phyloP scores from a whole-genome alignment of 2,797 vertebrate genomes.

The Schizopygopsis pylzovi region DNA sequence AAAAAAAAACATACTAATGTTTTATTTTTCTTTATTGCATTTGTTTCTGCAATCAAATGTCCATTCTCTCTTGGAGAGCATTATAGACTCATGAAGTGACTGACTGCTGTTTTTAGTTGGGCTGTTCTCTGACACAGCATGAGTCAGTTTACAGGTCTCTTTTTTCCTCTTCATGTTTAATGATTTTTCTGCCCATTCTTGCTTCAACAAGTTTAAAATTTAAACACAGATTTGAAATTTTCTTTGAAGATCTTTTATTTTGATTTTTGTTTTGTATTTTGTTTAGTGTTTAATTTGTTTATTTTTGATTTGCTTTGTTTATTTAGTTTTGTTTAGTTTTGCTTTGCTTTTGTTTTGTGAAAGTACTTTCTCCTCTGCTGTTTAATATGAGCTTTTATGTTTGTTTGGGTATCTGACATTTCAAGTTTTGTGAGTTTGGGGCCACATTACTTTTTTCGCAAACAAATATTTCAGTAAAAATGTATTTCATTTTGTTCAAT shows the following conservation, averaged over 20 bases:
- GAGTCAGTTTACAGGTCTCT: not conserved
- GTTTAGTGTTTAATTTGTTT: no score
- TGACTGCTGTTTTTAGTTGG: constrained; percentile 10
- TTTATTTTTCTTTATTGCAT: not conserved
- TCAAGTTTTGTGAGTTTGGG: not conserved
- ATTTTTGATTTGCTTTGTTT: not conserved
- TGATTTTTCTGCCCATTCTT: constrained; percentile 9
- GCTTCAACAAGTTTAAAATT: not conserved
- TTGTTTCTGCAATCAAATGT: not conserved
- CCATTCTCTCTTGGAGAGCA: not conserved
- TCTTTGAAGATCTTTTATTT: not conserved
- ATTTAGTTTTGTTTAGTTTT: not conserved
- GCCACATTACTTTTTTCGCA: not conserved
- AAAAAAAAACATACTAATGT: not conserved
- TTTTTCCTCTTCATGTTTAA: constrained; percentile 1
- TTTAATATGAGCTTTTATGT: not conserved
- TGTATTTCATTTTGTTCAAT: not conserved
- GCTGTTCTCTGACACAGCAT: not conserved
- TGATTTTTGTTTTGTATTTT: not conserved
- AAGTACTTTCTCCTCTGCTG: not conserved
- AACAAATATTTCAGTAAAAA: not conserved
- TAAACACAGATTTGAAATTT: not conserved
- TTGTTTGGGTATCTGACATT: not conserved
- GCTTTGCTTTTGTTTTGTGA: not conserved
- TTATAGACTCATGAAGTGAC: not conserved